Evolutionary conservation across 2,797 vertebrate genomes (phyloP).

Genomic region (Amphiprion clarkii): DNA sequence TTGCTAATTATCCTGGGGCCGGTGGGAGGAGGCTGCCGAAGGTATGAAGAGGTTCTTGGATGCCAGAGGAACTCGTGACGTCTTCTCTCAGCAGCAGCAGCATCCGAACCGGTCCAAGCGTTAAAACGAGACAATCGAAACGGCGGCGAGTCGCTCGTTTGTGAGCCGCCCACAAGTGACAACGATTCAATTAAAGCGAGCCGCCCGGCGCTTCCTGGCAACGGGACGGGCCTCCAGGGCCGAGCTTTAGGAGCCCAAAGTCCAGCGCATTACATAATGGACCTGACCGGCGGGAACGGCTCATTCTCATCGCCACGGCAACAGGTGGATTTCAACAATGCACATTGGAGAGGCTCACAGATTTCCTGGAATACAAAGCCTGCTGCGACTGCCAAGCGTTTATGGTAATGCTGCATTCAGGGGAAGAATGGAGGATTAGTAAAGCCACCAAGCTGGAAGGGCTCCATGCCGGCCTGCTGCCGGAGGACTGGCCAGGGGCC

Average conservation of each 20-base stretch:
- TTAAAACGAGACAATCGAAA: conserved; percentile 47
- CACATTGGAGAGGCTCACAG: conserved; percentile 65
- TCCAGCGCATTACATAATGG: conserved; percentile 68
- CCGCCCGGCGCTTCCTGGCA: conserved; percentile 50
- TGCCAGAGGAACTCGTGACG: not conserved
- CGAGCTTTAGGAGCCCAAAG: conserved; percentile 53
- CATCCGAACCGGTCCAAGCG: conserved; percentile 37
- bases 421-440: conserved; percentile 80
- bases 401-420: conserved; percentile 81
- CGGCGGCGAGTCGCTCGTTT: conserved; percentile 42
- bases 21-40: not conserved
- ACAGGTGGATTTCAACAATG: conserved; percentile 80
- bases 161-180: conserved; percentile 56
- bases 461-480: conserved; percentile 64
- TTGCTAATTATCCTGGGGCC: not conserved
- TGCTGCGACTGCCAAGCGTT: conserved; percentile 73
- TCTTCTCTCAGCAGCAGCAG: conserved; percentile 22
- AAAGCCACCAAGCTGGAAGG: conserved; percentile 73
- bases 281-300: conserved; percentile 45
- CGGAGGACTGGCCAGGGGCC: not conserved
- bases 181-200: conserved; percentile 73
- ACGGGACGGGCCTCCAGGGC: conserved; percentile 40
- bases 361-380: conserved; percentile 74
- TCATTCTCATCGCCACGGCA: conserved; percentile 67
- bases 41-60: conserved; percentile 6